phyloP scores from a whole-genome alignment of 1,140 invertebrate genomes.

The Procambarus clarkii region DNA sequence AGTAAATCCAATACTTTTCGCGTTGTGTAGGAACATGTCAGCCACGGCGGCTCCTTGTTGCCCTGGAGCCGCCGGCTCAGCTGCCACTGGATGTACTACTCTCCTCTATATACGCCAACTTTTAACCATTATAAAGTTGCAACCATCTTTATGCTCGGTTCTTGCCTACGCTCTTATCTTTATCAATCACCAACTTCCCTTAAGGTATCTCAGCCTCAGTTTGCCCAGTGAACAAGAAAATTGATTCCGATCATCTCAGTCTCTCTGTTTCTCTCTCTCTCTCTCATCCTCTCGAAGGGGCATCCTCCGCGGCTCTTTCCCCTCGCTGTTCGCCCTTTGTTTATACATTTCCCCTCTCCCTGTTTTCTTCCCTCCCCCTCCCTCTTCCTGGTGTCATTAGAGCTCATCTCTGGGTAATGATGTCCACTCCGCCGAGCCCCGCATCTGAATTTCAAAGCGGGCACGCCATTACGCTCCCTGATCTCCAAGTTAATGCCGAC shows the following conservation, averaged over 20 bases:
- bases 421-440: conserved; percentile 63
- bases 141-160: not conserved
- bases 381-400: conserved; percentile 60
- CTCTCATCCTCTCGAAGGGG: not conserved
- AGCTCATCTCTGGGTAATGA: conserved; percentile 65
- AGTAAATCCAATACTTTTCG: too few species aligned
- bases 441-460: conserved; percentile 69
- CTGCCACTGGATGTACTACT: too few species aligned
- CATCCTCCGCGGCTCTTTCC: not conserved
- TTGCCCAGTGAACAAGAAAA: conserved; percentile 8
- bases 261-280: not conserved
- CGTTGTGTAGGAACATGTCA: too few species aligned
- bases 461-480: conserved; percentile 63
- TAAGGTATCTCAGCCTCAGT: not conserved
- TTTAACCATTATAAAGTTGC: not conserved
- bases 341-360: conserved; percentile 41
- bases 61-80: too few species aligned
- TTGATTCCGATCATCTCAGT: conserved; percentile 3
- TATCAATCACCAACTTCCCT: not conserved
- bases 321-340: conserved; percentile 29
- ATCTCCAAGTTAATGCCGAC: conserved; percentile 67
- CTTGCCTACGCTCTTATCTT: not conserved
- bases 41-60: too few species aligned
- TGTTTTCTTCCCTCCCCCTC: conserved; percentile 31
- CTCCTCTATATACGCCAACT: too few species aligned